Evolutionary conservation across 2,797 vertebrate genomes (phyloP).

Genomic region (Sebastes steindachneri): DNA sequence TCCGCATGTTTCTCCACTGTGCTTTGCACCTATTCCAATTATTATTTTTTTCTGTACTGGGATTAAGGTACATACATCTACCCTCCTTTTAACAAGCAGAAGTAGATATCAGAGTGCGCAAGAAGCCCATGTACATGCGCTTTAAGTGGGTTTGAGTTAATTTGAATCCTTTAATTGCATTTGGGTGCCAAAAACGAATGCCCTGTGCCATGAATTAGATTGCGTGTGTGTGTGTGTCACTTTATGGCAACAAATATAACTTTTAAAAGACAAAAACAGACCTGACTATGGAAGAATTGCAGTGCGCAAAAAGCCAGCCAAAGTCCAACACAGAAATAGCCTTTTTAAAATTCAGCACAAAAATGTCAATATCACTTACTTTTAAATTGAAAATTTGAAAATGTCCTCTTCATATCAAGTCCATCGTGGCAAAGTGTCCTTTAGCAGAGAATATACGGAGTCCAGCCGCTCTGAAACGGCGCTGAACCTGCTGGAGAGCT

Average conservation of each 20-base stretch:
- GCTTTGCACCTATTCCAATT: neutral
- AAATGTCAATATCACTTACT: conserved; percentile 51
- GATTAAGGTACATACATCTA: too few species aligned
- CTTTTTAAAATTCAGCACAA: neutral
- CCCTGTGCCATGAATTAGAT: neutral
- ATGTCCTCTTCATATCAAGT: conserved; percentile 30
- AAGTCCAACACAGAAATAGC: neutral
- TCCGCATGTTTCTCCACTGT: neutral
- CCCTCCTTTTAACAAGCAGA: too few species aligned
- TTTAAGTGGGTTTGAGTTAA: too few species aligned
- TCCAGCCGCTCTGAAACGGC: conserved; percentile 17
- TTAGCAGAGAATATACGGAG: neutral
- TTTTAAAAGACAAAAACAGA: neutral
- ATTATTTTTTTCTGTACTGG: neutral
- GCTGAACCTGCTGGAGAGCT: conserved; percentile 36
- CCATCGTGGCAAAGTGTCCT: conserved; percentile 13
- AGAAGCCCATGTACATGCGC: neutral
- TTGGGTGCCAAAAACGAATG: neutral
- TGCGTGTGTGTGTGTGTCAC: too few species aligned
- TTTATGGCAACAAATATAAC: neutral
- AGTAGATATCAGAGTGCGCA: neutral
- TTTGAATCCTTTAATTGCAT: neutral
- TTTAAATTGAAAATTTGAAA: neutral
- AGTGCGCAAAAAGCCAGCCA: neutral
- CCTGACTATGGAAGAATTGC: neutral